phyloP scores from a whole-genome alignment of 2,113 vertebrate genomes.

The Pseudorasbora parva region DNA sequence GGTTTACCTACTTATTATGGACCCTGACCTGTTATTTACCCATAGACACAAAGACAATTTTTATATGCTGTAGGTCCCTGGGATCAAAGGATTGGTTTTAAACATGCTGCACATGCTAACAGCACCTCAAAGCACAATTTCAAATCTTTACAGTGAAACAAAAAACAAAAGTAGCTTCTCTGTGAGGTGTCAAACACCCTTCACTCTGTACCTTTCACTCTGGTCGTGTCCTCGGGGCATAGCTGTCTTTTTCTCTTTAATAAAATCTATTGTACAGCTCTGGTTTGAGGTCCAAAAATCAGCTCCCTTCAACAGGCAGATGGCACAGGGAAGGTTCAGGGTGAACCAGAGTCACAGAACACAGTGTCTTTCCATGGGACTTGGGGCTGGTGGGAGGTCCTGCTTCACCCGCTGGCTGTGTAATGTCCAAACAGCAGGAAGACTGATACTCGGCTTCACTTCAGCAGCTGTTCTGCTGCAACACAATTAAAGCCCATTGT shows the following conservation, averaged over 20 bases:
- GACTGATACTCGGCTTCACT: conserved; percentile 32
- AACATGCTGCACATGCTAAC: not conserved
- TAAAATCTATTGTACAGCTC: conserved; percentile 10
- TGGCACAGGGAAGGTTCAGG: conserved; percentile 24
- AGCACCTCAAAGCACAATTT: not conserved
- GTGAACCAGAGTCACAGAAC: not conserved
- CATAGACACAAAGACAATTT: not conserved
- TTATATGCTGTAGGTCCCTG: not conserved
- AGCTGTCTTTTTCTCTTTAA: not conserved
- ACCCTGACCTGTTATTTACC: conserved; percentile 24
- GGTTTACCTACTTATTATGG: conserved; percentile 11
- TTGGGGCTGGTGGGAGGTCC: conserved; percentile 7
- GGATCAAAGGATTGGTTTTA: conserved; percentile 10
- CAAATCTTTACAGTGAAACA: not conserved
- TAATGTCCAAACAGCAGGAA: conserved; percentile 48
- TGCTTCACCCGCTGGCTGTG: conserved; percentile 30
- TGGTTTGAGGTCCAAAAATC: not conserved
- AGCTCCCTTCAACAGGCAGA: conserved; percentile 20
- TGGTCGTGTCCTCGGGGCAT: not conserved
- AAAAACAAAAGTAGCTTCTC: not conserved
- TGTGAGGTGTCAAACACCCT: not conserved
- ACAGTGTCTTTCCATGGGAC: conserved; percentile 10
- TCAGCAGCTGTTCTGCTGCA: conserved; percentile 33
- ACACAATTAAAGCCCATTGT: conserved; percentile 46
- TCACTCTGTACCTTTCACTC: not conserved